Base-by-base conservation (phyloP, 2,797 vertebrate species). In the Trichosurus vulpecula region DNA sequence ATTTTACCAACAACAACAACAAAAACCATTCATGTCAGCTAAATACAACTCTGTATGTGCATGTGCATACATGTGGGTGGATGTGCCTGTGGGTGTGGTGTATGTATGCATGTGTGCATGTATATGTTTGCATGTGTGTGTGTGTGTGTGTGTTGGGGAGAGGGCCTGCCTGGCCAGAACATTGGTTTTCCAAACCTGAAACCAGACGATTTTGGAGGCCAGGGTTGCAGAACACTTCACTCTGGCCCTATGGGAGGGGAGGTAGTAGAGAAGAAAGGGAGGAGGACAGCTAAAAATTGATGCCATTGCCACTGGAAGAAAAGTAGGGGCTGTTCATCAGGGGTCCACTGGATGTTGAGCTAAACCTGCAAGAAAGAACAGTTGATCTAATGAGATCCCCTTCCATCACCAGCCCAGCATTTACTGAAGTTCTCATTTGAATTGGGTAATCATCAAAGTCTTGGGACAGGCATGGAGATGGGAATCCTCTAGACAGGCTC, bases 281-380 rank as follows among this genome's bases (percentile, higher is more conserved):
- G 95, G 97, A 96, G 89, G 14, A 10, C 52, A 93, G 95, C 97
- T 97, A 96, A 95, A 98, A 98, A 91, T 97, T 97, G 11, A 96
- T 96, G 16, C 95, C 94, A 90, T 93, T 98, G 91, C 98, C 96
- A 0, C 66, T 97, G 92, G 98, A 95, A 47, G 95, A 93, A 92
- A 94, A 96, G 93, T 91, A 97, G 53, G 97, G 94, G 53, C 96
- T 98, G 58, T 98, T 96, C 47, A 74, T 97, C 95, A 96, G 51
- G 47, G 98, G 54, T 96, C 98, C 98, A 51, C 95, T 95, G 90
- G 97, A 97, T 0, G 92, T 87, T 0, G 98, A 97, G 92, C 90
- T 58, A 19, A 98, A 98, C 95, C 98, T 98, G 54, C 89, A 97
- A 96, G 66, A 95, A 87, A 98, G 61, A 93, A 52, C 92, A n/a